These are phyloP conservation scores for Bungarus multicinctus DNA, from an alignment of 2,113 vertebrate genomes.

Conservation along the genomic window DNA sequence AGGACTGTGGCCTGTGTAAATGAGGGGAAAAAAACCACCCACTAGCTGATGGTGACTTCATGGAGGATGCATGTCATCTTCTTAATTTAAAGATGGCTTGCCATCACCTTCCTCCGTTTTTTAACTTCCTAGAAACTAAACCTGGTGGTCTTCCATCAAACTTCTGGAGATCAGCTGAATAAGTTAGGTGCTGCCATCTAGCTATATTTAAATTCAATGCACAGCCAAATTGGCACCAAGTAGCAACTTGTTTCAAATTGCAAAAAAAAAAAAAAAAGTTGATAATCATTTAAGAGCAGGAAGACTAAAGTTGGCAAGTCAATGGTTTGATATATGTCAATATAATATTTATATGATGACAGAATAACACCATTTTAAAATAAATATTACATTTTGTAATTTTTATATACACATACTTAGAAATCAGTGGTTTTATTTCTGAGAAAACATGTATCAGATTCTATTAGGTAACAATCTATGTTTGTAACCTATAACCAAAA, in stretches of 20 bases:
- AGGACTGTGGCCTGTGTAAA: neutral
- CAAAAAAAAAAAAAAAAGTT: neutral
- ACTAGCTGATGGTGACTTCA: neutral
- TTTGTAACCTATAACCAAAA: neutral
- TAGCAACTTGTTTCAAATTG: neutral
- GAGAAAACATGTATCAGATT: neutral
- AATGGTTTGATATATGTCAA: neutral
- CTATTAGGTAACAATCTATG: neutral
- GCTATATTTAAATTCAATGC: neutral
- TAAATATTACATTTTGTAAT: too few species aligned
- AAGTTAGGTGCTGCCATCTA: neutral
- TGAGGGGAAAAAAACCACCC: neutral
- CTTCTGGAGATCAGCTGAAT: neutral
- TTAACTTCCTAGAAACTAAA: neutral
- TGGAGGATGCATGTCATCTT: neutral
- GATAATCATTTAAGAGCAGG: neutral
- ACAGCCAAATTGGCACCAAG: neutral
- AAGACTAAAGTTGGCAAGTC: neutral
- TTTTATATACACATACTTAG: too few species aligned
- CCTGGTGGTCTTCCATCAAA: neutral
- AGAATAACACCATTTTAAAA: neutral
- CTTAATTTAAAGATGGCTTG: neutral
- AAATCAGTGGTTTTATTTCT: neutral
- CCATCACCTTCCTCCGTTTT: neutral
- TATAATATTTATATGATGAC: neutral